Evolutionary conservation across 2,113 vertebrate genomes (phyloP), one percentile per base, ranked within the genome.

Genomic region (Seriola aureovittata): DNA sequence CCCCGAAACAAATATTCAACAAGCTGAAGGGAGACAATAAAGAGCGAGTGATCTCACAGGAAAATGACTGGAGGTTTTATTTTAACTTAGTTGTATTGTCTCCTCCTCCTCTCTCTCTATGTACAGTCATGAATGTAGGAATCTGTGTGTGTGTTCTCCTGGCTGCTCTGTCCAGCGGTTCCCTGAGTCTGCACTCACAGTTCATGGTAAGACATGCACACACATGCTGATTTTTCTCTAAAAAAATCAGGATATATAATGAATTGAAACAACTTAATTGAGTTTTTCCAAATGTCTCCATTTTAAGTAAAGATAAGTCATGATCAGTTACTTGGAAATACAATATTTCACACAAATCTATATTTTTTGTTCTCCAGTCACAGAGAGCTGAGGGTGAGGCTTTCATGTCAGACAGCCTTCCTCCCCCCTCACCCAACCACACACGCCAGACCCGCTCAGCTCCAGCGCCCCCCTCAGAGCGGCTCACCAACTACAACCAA

Each of bases 91-190:
- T 58, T 36, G 11, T 75, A 0, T 71, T 44, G 23, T 70, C 5
- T 38, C 52, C 29, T 29, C 40, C 57, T 19, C 29, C 57, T 29
- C 21, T 75, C 16, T 84, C 29, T 67, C 9, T 62, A 38, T 65
- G 16, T 21, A 6, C 80, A 96, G 95, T 40, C 80, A 96, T 96
- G 95, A 95, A 95, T 87, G 74, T 92, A 70, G 90, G 93, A 1
- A 92, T 96, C 87, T 95, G 86, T 78, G 90, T 94, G 88, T 94
- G 93, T 75, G 91, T 96, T 58, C 86, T 96, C 80, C 88, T 96
- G 90, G 94, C 94, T 78, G 93, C 92, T 42, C 57, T 95, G 48
- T 92, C 94, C 88, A 92, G 84, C 73, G 84, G 93, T 70, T 87
- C 91, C 19, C 78, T 95, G 81, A 92, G 93, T 78, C 86, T 93